These are phyloP conservation scores for Periophthalmodon schlosseri DNA, from an alignment of 2,113 vertebrate genomes.

Conservation along the genomic window DNA sequence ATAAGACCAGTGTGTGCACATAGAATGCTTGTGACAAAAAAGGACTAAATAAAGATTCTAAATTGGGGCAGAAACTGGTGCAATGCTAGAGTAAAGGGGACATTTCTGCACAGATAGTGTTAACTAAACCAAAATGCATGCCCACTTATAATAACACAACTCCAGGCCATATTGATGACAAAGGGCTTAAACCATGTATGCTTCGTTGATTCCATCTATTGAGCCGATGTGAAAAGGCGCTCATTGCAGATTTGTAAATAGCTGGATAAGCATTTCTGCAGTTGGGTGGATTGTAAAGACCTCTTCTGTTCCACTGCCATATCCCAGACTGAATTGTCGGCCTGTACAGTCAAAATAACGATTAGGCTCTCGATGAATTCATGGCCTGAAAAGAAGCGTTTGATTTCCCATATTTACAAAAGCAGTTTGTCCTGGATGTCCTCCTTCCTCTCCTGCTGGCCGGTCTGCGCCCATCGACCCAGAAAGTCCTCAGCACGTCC, in stretches of 20 bases:
- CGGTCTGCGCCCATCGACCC: constrained; percentile 52
- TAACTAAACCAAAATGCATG: neutral
- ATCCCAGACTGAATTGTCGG: constrained; percentile 21
- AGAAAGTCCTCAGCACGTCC: constrained; percentile 65
- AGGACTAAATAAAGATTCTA: neutral
- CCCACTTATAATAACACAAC: constrained; percentile 1
- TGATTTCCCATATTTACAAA: constrained; percentile 18
- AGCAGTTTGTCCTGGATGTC: constrained; percentile 49
- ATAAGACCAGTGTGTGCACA: neutral
- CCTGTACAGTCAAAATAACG: constrained; percentile 5
- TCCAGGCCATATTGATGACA: constrained; percentile 1
- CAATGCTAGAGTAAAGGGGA: constrained; percentile 5
- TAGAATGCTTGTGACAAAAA: constrained; percentile 4
- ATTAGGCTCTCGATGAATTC: constrained; percentile 13
- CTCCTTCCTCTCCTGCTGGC: constrained; percentile 49
- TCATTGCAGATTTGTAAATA: constrained; percentile 39
- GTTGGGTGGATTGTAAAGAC: constrained; percentile 46
- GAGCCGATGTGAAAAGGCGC: constrained; percentile 12
- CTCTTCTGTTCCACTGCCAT: constrained; percentile 41
- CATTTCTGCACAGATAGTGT: neutral
- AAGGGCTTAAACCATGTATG: constrained; percentile 17
- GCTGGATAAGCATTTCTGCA: constrained; percentile 52
- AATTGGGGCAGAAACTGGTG: constrained; percentile 6
- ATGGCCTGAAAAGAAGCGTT: constrained; percentile 14
- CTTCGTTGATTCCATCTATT: constrained; percentile 30